phyloP scores from a whole-genome alignment of 2,888 invertebrate genomes.

The Branchipolynoe longqiensis region DNA sequence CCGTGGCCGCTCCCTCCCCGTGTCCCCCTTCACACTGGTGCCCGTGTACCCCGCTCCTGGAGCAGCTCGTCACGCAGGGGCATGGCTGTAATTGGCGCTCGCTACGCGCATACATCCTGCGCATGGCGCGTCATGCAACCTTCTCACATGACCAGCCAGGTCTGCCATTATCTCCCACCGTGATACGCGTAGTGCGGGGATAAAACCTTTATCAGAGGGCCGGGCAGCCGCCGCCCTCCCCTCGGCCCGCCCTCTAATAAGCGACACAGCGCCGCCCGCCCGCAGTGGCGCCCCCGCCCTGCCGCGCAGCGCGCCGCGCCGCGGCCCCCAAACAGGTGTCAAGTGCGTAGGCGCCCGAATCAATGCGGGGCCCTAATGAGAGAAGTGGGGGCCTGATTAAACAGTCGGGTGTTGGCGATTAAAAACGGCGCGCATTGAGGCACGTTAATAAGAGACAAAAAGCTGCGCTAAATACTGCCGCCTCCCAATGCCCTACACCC shows the following conservation, averaged over 20 bases:
- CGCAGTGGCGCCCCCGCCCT: neutral
- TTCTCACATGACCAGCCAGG: neutral
- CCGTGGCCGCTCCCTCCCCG: no score
- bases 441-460: slow-evolving; percentile 12
- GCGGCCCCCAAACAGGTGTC: slow-evolving; percentile 23
- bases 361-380: slow-evolving; percentile 26
- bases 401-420: slow-evolving; percentile 34
- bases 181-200: no score
- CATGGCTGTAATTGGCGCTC: slow-evolving; percentile 10
- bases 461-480: neutral
- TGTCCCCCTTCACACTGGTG: no score
- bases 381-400: slow-evolving; percentile 30
- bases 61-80: neutral
- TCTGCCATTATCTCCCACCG: slow-evolving; percentile 20
- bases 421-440: neutral
- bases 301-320: neutral
- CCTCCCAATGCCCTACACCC: neutral
- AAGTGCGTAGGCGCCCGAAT: slow-evolving; percentile 12
- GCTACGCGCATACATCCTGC: slow-evolving; percentile 13
- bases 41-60: no score
- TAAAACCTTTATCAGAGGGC: no score
- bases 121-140: slow-evolving; percentile 16
- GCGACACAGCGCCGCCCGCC: neutral
- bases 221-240: neutral
- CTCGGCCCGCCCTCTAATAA: neutral